Percentiles rank a stretch among this genome's conserved stretches.
Conservation (phyloP, 2,888 invertebrate species). For the Nymphalis urticae region DNA sequence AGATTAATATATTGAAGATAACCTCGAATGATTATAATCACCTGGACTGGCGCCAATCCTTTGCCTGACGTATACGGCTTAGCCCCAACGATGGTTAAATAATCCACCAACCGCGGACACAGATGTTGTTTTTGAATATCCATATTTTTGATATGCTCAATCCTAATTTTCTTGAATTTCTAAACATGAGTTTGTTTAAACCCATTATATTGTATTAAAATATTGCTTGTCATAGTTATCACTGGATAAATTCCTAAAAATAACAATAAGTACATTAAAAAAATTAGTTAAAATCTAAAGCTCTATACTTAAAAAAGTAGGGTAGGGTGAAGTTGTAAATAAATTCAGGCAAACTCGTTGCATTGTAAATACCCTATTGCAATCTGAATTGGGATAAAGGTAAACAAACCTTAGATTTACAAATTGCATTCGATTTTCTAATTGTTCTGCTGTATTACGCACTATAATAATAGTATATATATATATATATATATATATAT, state of each 20-base stretch:
- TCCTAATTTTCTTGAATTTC: slow-evolving; percentile 39
- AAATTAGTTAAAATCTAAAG: no score
- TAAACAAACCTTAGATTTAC: no score
- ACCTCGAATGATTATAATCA: slow-evolving; percentile 49
- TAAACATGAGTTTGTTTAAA: slow-evolving; percentile 52
- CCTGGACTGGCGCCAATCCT: slow-evolving; percentile 89
- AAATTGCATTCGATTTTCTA: no score
- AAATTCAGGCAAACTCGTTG: no score
- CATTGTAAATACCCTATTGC: no score
- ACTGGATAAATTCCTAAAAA: slow-evolving; percentile 47
- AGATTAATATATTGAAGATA: background rate
- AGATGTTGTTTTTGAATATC: slow-evolving; percentile 88
- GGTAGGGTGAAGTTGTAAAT: no score
- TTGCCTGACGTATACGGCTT: slow-evolving; percentile 85
- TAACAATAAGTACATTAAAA: slow-evolving; percentile 9
- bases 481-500: no score
- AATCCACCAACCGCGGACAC: slow-evolving; percentile 95
- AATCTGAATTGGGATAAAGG: no score
- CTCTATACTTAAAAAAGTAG: no score
- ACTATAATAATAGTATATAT: no score
- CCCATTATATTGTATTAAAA: slow-evolving; percentile 67
- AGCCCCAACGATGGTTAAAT: slow-evolving; percentile 97
- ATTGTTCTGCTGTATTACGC: no score
- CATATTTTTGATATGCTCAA: slow-evolving; percentile 64
- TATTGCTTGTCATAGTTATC: slow-evolving; percentile 80